Conservation (phyloP, 2,797 vertebrate genomes). For the Telmatherina bonti region DNA sequence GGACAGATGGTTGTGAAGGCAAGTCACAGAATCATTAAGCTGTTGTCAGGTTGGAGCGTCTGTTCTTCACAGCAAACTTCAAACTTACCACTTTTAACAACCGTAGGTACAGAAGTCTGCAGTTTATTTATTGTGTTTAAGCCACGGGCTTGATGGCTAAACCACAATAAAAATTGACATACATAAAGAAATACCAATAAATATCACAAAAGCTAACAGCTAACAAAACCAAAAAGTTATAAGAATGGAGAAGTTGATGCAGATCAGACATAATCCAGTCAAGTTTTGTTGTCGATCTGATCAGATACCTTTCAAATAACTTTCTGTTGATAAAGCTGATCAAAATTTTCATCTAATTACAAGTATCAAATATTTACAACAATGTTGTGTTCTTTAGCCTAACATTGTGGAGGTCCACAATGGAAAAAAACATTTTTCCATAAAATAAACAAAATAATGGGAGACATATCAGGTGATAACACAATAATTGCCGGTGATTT, state of each 20-base stretch:
- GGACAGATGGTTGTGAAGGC: constrained; percentile 61
- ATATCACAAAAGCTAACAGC: not conserved
- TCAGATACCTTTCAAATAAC: not conserved
- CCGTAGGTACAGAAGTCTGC: not conserved
- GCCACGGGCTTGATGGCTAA: not conserved
- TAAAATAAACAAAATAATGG: too few species aligned
- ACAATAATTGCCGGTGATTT: too few species aligned
- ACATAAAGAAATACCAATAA: not conserved
- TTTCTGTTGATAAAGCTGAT: not conserved
- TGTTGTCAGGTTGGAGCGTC: constrained; percentile 28
- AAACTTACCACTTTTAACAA: constrained; percentile 4
- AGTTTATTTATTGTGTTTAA: constrained; percentile 9
- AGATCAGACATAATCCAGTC: not conserved
- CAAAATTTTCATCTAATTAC: not conserved
- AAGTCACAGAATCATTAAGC: constrained; percentile 38
- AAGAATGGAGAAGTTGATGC: not conserved
- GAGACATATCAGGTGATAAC: too few species aligned
- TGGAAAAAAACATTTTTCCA: too few species aligned
- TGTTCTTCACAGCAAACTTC: constrained; percentile 16
- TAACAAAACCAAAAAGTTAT: not conserved
- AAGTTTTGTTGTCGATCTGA: not conserved
- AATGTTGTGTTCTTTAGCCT: not conserved
- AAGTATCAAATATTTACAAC: not conserved
- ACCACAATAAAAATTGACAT: not conserved
- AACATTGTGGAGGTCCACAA: not conserved